phyloP scores from a whole-genome alignment of 2,888 invertebrate genomes.

The Electrophaes corylata region DNA sequence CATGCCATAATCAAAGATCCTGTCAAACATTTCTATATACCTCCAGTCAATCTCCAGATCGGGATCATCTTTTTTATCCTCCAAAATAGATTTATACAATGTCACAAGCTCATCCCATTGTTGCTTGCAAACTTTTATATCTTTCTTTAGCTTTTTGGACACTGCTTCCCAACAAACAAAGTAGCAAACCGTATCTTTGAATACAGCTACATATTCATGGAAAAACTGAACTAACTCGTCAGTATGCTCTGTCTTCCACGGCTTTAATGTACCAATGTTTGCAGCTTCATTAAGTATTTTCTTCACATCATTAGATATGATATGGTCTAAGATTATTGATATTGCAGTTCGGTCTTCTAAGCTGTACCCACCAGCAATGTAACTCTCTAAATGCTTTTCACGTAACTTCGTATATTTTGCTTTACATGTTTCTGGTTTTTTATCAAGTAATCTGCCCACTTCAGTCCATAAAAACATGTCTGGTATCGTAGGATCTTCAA shows the following conservation, averaged over 20 bases:
- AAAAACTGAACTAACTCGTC: slow-evolving; percentile 68
- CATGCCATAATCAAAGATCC: slow-evolving; percentile 77
- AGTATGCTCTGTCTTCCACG: slow-evolving; percentile 54
- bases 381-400: slow-evolving; percentile 58
- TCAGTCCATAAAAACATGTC: slow-evolving; percentile 75
- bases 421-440: slow-evolving; percentile 62
- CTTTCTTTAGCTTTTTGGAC: slow-evolving; percentile 52
- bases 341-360: slow-evolving; percentile 58
- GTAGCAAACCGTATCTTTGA: slow-evolving; percentile 68
- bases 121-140: slow-evolving; percentile 51
- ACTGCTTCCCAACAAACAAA: slow-evolving; percentile 69
- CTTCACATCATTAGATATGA: slow-evolving; percentile 65
- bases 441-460: slow-evolving; percentile 68
- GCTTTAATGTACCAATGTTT: slow-evolving; percentile 34
- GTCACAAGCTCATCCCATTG: slow-evolving; percentile 66
- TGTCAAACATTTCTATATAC: slow-evolving; percentile 75
- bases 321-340: slow-evolving; percentile 67
- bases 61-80: slow-evolving; percentile 72
- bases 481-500: slow-evolving; percentile 70
- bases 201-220: slow-evolving; percentile 65
- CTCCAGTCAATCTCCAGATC: slow-evolving; percentile 76
- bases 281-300: slow-evolving; percentile 43
- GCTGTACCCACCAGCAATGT: slow-evolving; percentile 56
- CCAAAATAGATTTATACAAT: slow-evolving; percentile 64
- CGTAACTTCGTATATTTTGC: slow-evolving; percentile 56